Evolutionary conservation across 1,140 invertebrate genomes (phyloP).

Genomic region (Eupristina koningsbergeri): DNA sequence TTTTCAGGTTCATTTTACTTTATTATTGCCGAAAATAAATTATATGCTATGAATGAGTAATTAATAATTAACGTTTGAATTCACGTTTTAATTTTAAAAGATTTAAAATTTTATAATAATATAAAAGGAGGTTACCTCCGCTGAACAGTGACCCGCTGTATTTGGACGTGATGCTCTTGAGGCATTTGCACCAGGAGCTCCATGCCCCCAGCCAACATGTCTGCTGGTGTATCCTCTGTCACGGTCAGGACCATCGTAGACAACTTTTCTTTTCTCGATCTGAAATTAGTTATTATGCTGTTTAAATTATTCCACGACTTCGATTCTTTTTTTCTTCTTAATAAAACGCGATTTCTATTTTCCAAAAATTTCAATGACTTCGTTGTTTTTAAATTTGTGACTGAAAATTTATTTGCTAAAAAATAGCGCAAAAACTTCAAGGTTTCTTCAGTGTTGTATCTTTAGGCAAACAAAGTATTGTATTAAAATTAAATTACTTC

Average conservation of each 20-base stretch:
- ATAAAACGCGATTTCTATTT: not conserved
- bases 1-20: no score
- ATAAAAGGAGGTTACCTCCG: conserved; percentile 75
- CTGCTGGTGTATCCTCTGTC: conserved; percentile 83
- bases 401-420: not conserved
- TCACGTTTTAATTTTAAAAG: no score
- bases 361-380: no score
- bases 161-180: conserved; percentile 76
- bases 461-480: no score
- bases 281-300: conserved; percentile 55
- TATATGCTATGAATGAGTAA: no score
- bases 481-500: not conserved
- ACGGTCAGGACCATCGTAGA: conserved; percentile 76
- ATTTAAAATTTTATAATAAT: no score
- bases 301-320: no score
- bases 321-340: not conserved
- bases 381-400: not conserved
- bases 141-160: conserved; percentile 76
- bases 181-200: conserved; percentile 82
- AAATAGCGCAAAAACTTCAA: not conserved
- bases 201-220: conserved; percentile 84
- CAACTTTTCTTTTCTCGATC: conserved; percentile 66
- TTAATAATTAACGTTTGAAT: no score
- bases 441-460: not conserved
- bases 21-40: no score